Percentiles rank a stretch among this genome's conserved stretches.
Evolutionary conservation across 23 tunicate species (phyloP).

Genomic region (Styela clava): DNA sequence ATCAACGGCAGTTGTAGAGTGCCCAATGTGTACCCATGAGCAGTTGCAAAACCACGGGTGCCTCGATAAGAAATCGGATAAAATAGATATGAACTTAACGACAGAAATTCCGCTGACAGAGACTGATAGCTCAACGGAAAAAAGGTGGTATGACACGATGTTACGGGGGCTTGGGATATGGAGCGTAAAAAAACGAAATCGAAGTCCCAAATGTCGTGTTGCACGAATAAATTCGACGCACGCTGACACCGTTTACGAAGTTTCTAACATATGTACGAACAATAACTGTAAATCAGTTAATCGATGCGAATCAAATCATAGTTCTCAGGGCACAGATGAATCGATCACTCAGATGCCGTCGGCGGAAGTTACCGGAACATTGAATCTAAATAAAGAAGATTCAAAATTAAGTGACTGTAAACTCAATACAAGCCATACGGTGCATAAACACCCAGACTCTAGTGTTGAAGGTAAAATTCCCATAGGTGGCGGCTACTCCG

Average conservation of each 20-base stretch:
- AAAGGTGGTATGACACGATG: neutral
- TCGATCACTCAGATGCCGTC: neutral
- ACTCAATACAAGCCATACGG: neutral
- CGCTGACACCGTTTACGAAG: neutral
- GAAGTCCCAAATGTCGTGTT: neutral
- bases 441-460: neutral
- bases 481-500: neutral
- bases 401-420: neutral
- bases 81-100: neutral
- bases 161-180: neutral
- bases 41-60: neutral
- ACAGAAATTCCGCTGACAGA: slow-evolving; percentile 8
- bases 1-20: neutral
- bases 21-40: neutral
- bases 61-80: neutral
- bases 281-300: neutral
- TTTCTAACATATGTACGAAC: neutral
- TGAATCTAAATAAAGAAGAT: neutral
- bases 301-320: neutral
- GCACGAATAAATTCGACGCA: neutral
- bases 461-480: neutral
- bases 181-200: neutral
- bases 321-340: neutral
- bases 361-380: neutral
- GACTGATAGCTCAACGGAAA: neutral